Conservation (phyloP, 2,888 invertebrate species). For the Neoitamus cyanurus region DNA sequence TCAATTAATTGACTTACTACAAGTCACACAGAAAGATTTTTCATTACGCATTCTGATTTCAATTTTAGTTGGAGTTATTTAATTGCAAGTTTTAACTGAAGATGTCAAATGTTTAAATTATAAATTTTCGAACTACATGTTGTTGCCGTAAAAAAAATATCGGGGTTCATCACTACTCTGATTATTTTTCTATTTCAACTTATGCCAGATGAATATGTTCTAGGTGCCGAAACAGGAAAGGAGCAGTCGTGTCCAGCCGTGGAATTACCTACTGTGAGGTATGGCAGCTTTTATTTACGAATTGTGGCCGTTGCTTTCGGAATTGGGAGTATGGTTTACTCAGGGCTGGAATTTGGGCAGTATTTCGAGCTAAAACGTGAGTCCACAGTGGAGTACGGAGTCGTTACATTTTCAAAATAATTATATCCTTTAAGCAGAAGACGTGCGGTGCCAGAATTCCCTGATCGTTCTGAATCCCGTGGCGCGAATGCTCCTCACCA, state of each 20-base stretch:
- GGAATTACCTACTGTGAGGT: conserved; percentile 65
- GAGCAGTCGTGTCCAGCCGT: neutral
- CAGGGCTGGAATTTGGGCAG: conserved; percentile 93
- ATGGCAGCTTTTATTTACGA: conserved; percentile 83
- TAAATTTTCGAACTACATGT: too few relatives aligned
- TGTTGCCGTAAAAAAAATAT: too few relatives aligned
- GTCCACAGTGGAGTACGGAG: conserved; percentile 85
- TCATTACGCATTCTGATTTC: too few relatives aligned
- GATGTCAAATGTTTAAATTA: too few relatives aligned
- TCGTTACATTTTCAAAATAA: conserved; percentile 63
- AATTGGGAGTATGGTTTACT: conserved; percentile 97
- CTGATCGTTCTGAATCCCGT: conserved; percentile 78
- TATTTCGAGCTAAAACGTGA: conserved; percentile 92
- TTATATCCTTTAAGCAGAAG: conserved; percentile 65
- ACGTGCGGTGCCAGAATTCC: conserved; percentile 82
- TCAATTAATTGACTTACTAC: too few relatives aligned
- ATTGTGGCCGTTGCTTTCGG: conserved; percentile 91
- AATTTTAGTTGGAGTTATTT: too few relatives aligned
- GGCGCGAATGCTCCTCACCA: conserved; percentile 79
- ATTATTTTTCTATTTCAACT: neutral
- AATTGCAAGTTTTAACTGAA: too few relatives aligned
- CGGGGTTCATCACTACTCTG: too few relatives aligned
- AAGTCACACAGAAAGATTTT: too few relatives aligned
- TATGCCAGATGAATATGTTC: neutral
- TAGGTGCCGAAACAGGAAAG: neutral